Evolutionary conservation across 2,888 invertebrate genomes (phyloP).

Genomic region (Platynereis dumerilii): DNA sequence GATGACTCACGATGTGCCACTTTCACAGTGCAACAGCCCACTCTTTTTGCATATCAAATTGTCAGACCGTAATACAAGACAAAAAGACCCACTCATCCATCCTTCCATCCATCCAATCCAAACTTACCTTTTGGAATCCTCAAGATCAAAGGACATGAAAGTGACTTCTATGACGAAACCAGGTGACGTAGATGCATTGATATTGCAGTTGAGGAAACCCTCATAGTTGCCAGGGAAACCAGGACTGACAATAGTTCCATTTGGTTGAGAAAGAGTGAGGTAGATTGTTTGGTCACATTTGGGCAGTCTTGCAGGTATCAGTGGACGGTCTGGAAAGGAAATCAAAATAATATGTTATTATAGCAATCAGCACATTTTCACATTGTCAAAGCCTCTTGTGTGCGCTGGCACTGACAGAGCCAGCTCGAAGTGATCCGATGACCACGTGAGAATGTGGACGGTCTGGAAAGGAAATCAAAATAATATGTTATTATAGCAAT

Average conservation of each 20-base stretch:
- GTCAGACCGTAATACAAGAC: too few species aligned
- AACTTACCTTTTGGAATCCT: constrained; percentile 69
- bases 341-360: not conserved
- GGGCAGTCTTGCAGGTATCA: constrained; percentile 3
- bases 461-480: constrained; percentile 12
- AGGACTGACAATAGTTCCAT: constrained; percentile 63
- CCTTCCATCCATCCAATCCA: too few species aligned
- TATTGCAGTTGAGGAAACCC: constrained; percentile 35
- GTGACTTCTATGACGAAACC: constrained; percentile 76
- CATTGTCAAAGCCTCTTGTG: too few species aligned
- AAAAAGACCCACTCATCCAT: too few species aligned
- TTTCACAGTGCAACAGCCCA: too few species aligned
- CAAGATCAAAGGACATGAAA: constrained; percentile 79
- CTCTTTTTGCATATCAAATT: too few species aligned
- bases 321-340: constrained; percentile 21
- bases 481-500: too few species aligned
- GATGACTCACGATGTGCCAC: too few species aligned
- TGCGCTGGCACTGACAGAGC: too few species aligned
- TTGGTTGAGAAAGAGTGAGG: constrained; percentile 71
- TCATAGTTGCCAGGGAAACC: constrained; percentile 40
- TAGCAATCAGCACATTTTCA: too few species aligned
- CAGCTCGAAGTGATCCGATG: too few species aligned
- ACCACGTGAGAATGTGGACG: too few species aligned
- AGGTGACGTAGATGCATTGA: constrained; percentile 68
- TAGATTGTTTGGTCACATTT: constrained; percentile 74